These are phyloP conservation scores for Blastobasis lacticolella DNA, from an alignment of 2,888 invertebrate species.

Conservation along the genomic window DNA sequence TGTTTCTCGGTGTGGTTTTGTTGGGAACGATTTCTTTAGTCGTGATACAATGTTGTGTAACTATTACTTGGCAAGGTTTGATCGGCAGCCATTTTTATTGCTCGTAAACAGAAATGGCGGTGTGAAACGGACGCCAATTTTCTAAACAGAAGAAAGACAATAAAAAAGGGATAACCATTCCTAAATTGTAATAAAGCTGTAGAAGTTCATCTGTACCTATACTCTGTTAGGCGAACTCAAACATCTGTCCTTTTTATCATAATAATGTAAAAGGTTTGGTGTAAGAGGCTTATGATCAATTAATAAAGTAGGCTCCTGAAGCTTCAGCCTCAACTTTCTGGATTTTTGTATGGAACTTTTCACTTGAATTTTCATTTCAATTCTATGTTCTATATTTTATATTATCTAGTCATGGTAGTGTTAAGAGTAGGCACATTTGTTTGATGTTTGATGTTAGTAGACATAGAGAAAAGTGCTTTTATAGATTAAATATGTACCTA, in stretches of 20 bases:
- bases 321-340: slow-evolving; percentile 57
- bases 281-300: slow-evolving; percentile 38
- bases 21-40: slow-evolving; percentile 29
- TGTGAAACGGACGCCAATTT: neutral
- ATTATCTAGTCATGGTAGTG: slow-evolving; percentile 17
- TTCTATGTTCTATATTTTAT: slow-evolving; percentile 30
- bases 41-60: neutral
- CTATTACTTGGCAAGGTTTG: neutral
- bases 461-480: slow-evolving; percentile 65
- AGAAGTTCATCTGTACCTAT: neutral
- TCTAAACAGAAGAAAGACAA: neutral
- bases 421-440: slow-evolving; percentile 38
- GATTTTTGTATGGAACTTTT: slow-evolving; percentile 35
- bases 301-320: slow-evolving; percentile 42
- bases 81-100: neutral
- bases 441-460: slow-evolving; percentile 69
- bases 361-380: slow-evolving; percentile 29
- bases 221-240: neutral
- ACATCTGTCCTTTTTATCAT: slow-evolving; percentile 11
- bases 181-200: neutral
- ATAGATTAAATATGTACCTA: slow-evolving; percentile 33
- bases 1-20: slow-evolving; percentile 47
- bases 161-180: neutral
- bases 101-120: neutral
- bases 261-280: slow-evolving; percentile 24